Base-by-base conservation (phyloP, 1,140 invertebrate genomes). In the Bombus waltoni region DNA sequence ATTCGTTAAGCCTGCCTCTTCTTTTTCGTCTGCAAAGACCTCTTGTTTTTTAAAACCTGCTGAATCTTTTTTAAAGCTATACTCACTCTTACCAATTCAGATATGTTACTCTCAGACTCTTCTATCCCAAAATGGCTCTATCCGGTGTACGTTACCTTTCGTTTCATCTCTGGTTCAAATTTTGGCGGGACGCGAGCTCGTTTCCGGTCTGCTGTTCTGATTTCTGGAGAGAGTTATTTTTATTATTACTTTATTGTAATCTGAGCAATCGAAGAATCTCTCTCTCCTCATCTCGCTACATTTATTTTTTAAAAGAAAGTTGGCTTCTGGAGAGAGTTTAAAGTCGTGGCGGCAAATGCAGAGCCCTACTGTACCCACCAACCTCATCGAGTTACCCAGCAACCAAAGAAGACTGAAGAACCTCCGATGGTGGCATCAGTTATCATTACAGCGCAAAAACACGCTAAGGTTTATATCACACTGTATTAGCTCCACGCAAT, bases 381-480 rank as follows among this genome's bases (percentile, higher is more conserved):
- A 93, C 85, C 90, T 92, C 89, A 93, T 86, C 91, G 87, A 94
- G 94, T 94, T 94, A 94, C 94, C 93, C 92, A 93, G 92, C 93
- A 94, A 94, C 94, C 94, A 94, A 94, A 94, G 94, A 94, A 94
- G 94, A 94, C 94, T 94, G 93, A 94, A 94, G 90, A 94, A 94
- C 94, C 94, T 94, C 92, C 89, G 92, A 94, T 93, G 92, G 93
- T 93, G 93, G 88, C 93, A 93, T 93, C 92, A 91, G 93, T 94
- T 94, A 91, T 92, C 91, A 93, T 91, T 91, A 42, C 11, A 78
- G 28, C 59, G 92, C 89, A 90, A 84, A 90, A 90, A 88, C 93
- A 92, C 92, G 88, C 91, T 91, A 90, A 89, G 47, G 70, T 88
- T 85, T 87, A 84, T 78, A 32, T 47, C 66, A 53, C 44, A 70